Conservation (phyloP, 2,888 invertebrate genomes). For the Lepidocyrtinus sp. region DNA sequence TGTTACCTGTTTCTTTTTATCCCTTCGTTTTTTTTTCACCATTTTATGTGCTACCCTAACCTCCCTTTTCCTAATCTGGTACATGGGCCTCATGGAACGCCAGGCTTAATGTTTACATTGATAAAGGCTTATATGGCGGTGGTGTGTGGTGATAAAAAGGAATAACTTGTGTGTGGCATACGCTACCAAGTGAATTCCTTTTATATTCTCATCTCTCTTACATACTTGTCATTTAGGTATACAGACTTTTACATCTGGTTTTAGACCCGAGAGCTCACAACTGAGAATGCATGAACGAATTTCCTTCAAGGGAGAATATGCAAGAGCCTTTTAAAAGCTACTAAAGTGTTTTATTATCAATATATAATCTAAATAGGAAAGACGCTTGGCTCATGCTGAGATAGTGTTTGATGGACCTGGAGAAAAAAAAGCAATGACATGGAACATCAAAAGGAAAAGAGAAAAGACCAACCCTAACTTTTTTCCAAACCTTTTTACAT, state of each 20-base stretch:
- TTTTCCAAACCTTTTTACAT: background rate
- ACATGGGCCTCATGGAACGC: background rate
- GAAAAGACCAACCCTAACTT: background rate
- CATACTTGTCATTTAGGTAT: background rate
- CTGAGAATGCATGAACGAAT: background rate
- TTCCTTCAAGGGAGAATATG: background rate
- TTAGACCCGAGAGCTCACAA: background rate
- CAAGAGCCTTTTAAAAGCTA: background rate
- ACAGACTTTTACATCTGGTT: background rate
- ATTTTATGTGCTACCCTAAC: slow-evolving; percentile 6
- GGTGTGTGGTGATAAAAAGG: background rate
- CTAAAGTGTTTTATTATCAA: background rate
- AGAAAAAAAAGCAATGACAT: too few species aligned
- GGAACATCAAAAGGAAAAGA: too few species aligned
- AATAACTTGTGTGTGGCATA: background rate
- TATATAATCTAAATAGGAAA: background rate
- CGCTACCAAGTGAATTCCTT: too few species aligned
- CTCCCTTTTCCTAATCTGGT: too few species aligned
- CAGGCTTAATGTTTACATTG: slow-evolving; percentile 4
- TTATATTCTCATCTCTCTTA: too few species aligned
- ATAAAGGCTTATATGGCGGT: background rate
- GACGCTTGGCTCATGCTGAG: background rate
- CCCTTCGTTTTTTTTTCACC: slow-evolving; percentile 39
- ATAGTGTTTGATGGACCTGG: too few species aligned
- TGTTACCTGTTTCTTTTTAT: slow-evolving; percentile 52